Conservation (phyloP, 2,113 vertebrate genomes). For the Solea senegalensis region DNA sequence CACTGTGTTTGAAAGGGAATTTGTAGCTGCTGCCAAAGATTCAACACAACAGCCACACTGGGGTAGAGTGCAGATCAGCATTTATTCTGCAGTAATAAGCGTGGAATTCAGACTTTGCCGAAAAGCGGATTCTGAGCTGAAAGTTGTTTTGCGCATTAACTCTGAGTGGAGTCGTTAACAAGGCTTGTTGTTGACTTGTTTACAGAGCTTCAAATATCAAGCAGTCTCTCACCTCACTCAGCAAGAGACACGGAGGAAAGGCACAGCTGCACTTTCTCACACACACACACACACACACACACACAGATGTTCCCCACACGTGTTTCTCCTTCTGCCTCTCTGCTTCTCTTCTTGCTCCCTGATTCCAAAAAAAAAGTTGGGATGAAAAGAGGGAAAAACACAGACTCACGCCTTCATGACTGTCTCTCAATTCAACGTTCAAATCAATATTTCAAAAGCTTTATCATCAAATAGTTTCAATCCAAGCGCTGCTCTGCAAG, state of each 20-base stretch:
- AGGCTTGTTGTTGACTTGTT: conserved; percentile 57
- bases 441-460: conserved; percentile 75
- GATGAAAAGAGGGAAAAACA: conserved; percentile 62
- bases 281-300: not conserved
- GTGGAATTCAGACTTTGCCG: conserved; percentile 67
- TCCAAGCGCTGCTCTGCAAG: conserved; percentile 52
- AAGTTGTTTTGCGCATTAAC: conserved; percentile 68
- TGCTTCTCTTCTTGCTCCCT: conserved; percentile 22
- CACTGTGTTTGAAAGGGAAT: conserved; percentile 47
- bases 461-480: conserved; percentile 69
- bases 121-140: conserved; percentile 63
- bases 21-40: conserved; percentile 55
- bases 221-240: conserved; percentile 43
- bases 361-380: conserved; percentile 46
- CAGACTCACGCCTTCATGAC: conserved; percentile 52
- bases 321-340: not conserved
- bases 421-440: conserved; percentile 67
- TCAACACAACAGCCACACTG: not conserved
- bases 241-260: not conserved
- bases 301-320: conserved; percentile 15
- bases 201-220: conserved; percentile 55
- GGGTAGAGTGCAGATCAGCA: conserved; percentile 52
- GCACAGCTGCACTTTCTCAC: not conserved
- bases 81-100: conserved; percentile 65
- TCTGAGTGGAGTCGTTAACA: conserved; percentile 61